Base-by-base conservation (phyloP, 2,888 invertebrate species). In the Papilio elwesi region DNA sequence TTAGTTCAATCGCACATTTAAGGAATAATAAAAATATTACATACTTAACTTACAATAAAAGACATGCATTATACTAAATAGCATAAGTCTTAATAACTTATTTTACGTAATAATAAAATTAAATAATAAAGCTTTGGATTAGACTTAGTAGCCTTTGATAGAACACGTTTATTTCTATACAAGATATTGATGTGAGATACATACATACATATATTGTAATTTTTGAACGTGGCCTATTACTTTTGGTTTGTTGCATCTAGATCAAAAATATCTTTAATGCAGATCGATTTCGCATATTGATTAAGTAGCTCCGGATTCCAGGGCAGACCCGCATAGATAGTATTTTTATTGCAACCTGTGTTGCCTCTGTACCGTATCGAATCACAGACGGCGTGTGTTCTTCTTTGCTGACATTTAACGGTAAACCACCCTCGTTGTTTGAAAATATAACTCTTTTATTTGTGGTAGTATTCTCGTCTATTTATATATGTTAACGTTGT, bases 361-460 rank as follows among this genome's bases (percentile, higher is more conserved):
- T 53, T 53, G 26, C 4, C 26, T 36, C 57, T 26, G 8, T 26
- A 36, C 36, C 36, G 36, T 15, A 57, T 13, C 6, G 57, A 36
- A 26, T 57, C 26, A 57, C 57, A 57, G 36, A 36, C 57, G 55
- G 12, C 36, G 13, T 12, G 26, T 36, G 0, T 36, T 57, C 16
- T 52, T 52, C 55, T 12, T 57, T 36, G 57, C 36, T 13, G 36
- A 57, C 57, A 7, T 57, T 12, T n/a, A 26, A 26, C n/a, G 52
- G 52, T 57, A 57, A 57, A 57, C 57, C 36, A 36, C 13, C 36
- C 36, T 26, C 26, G 26, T 57, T 57, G 36, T 55, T 55, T 55
- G 57, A 8, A 26, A 26, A 6, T 57, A 57, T 6, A 16, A 57
- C 57, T 12, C 36, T 36, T 57, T 36, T 36, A 57, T 13, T 57